Percentiles rank a stretch among this genome's conserved stretches.
Evolutionary conservation across 2,113 vertebrate genomes (phyloP).

Genomic region (Amazona vittata): DNA sequence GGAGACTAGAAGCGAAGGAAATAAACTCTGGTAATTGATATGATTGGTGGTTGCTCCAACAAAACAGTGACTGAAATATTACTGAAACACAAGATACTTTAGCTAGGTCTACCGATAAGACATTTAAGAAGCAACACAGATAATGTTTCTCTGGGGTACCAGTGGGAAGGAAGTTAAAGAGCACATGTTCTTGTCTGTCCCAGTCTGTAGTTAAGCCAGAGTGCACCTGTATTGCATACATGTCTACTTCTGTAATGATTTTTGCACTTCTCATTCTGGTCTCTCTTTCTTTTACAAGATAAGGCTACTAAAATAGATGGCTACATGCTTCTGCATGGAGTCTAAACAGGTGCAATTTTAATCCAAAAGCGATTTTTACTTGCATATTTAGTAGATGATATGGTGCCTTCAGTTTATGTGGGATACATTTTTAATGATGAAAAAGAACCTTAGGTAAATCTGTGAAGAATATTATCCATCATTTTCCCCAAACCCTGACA

Average conservation of each 20-base stretch:
- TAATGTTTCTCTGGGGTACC: background rate
- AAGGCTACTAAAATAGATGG: background rate
- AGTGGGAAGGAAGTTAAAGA: background rate
- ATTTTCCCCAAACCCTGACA: background rate
- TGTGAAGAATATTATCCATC: background rate
- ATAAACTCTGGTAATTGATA: background rate
- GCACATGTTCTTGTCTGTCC: rapidly evolving
- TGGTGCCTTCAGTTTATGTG: rapidly evolving
- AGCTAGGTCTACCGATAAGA: background rate
- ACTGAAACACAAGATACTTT: background rate
- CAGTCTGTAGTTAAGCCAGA: background rate
- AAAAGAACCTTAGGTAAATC: background rate
- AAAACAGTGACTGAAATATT: background rate
- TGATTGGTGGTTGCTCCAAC: background rate
- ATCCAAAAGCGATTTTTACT: background rate
- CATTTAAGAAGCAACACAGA: background rate
- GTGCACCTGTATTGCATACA: background rate
- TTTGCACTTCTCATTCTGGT: background rate
- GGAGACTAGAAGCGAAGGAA: background rate
- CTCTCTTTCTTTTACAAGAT: background rate
- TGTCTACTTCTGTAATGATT: background rate
- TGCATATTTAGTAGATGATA: background rate
- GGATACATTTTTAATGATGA: background rate
- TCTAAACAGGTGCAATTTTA: background rate
- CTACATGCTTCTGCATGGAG: background rate